Evolutionary conservation across 1,140 invertebrate genomes (phyloP).

Genomic region (Lordiphosa collinella): DNA sequence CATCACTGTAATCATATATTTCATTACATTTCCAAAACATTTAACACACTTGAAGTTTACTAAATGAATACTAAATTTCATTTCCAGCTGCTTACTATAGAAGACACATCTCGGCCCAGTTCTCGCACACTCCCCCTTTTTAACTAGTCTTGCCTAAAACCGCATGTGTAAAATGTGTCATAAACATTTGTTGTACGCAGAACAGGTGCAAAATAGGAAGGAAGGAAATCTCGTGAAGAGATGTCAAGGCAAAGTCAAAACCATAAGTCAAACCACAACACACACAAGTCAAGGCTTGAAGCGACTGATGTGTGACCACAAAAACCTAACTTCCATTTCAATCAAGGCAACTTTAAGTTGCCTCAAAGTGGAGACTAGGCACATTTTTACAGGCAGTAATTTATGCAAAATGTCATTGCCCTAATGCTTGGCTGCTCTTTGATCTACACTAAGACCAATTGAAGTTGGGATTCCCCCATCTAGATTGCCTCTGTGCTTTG

Average conservation of each 20-base stretch:
- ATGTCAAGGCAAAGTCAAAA: slow-evolving; percentile 53
- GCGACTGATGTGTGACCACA: slow-evolving; percentile 21
- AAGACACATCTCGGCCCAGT: not conserved
- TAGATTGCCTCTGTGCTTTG: not conserved
- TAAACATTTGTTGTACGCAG: slow-evolving; percentile 49
- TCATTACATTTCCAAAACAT: too few species aligned
- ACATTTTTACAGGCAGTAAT: slow-evolving; percentile 19
- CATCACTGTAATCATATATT: too few species aligned
- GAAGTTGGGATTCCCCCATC: not conserved
- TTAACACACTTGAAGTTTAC: too few species aligned
- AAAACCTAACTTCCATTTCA: slow-evolving; percentile 13
- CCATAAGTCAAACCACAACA: slow-evolving; percentile 64
- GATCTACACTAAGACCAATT: slow-evolving; percentile 34
- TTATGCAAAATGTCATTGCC: slow-evolving; percentile 39
- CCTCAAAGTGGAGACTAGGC: slow-evolving; percentile 13
- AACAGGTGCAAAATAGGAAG: slow-evolving; percentile 22
- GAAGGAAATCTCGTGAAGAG: not conserved
- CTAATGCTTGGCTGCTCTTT: slow-evolving; percentile 45
- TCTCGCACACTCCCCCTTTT: not conserved
- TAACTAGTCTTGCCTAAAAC: slow-evolving; percentile 29
- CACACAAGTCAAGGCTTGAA: slow-evolving; percentile 36
- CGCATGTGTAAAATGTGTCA: slow-evolving; percentile 65
- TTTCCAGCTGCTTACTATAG: slow-evolving; percentile 1
- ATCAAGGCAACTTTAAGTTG: slow-evolving; percentile 28
- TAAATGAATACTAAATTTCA: too few species aligned